Evolutionary conservation across 2,888 invertebrate genomes (phyloP).

Genomic region (Campoletis raptor): DNA sequence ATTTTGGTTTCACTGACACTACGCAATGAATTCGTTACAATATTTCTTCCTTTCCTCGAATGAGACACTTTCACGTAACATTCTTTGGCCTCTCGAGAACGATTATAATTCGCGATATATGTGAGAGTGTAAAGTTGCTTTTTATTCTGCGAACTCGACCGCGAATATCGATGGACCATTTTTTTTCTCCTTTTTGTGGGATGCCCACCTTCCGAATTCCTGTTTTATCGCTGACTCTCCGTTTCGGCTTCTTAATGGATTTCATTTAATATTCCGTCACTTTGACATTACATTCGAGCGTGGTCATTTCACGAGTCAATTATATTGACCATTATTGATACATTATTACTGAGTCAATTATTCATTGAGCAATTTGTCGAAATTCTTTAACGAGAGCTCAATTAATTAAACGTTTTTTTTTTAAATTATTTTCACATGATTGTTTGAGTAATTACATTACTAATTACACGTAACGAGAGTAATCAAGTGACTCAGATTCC

Average conservation of each 20-base stretch:
- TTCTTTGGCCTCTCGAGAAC: constrained; percentile 21
- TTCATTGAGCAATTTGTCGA: constrained; percentile 6
- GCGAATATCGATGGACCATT: constrained; percentile 37
- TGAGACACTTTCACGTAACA: constrained; percentile 60
- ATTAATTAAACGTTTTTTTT: not conserved
- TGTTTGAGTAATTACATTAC: not conserved
- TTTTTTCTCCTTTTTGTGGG: constrained; percentile 7
- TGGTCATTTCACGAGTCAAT: constrained; percentile 7
- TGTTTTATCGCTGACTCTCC: constrained; percentile 21
- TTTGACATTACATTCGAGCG: constrained; percentile 10
- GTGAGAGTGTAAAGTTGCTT: constrained; percentile 43
- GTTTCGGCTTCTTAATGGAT: constrained; percentile 28
- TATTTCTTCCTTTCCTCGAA: constrained; percentile 38
- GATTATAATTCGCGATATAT: constrained; percentile 55
- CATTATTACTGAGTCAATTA: not conserved
- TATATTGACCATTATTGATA: not conserved
- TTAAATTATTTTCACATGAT: not conserved
- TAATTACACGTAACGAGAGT: not conserved
- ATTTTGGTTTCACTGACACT: constrained; percentile 33
- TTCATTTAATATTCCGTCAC: constrained; percentile 38
- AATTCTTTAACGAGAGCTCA: not conserved
- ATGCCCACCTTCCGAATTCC: constrained; percentile 27
- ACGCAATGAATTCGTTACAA: constrained; percentile 24
- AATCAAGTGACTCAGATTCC: not conserved
- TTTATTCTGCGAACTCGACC: constrained; percentile 31